Base-by-base conservation (phyloP, 2,113 vertebrate species). In the Meleagris gallopavo region DNA sequence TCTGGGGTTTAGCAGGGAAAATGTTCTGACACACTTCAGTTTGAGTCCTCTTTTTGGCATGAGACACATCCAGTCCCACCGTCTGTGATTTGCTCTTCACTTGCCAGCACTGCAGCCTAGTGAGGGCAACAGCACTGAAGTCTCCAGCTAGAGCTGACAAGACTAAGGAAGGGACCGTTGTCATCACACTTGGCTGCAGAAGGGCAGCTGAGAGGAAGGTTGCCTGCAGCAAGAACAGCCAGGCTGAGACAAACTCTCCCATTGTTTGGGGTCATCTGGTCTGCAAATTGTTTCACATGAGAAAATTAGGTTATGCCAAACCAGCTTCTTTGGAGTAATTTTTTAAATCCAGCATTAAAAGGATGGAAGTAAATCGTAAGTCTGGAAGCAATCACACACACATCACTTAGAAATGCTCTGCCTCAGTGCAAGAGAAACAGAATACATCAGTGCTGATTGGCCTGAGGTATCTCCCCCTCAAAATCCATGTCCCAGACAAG, bases 311-410 rank as follows among this genome's bases (percentile, higher is more conserved):
- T 95, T 95, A 93, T 69, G 76, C 70, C 92, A 86, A 94, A 88
- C 61, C 73, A 48, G 70, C 43, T 86, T 69, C 89, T 90, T 95
- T 61, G 79, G 93, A 94, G 78, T 43, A 18, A 9, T 72, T 45
- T 43, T 65, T 55, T 36, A 10, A 77, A 92, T 89, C 62, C 83
- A 62, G 73, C 85, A 66, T 88, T 94, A 78, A 75, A 92, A 88
- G 79, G 85, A 93, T 94, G 87, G 87, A 95, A 96, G 87, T 79
- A 95, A 54, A 91, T 88, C 21, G 3, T 91, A 76, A 95, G 93
- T 97, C 96, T 97, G 96, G 95, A 96, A 97, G 85, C 88, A 97
- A 97, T 97, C 95, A 95, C 83, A 72, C 57, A 88, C 86, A 83
- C 89, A 94, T 83, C 93, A 91, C 95, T 95, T 66, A 74, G 88